Evolutionary conservation across 2,888 invertebrate species (phyloP), one percentile per base, ranked within the genome.

Genomic region (Villa cingulata): DNA sequence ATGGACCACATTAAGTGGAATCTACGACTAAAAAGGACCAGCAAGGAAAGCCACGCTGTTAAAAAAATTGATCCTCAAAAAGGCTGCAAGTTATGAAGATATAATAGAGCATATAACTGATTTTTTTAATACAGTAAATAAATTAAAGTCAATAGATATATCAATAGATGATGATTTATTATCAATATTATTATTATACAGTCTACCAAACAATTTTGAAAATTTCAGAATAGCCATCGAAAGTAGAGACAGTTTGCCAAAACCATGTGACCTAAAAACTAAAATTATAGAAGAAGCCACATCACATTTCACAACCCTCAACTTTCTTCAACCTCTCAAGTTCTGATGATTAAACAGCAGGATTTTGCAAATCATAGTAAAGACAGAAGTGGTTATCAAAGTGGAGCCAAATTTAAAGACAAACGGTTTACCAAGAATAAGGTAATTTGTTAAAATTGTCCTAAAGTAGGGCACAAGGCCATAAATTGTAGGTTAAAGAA

Each of bases 1-100:
- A n/a, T 68, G 65, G 66, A 18, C 52, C 5, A 65, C 56, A 51
- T 48, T 67, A 17, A 46, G 60, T 39, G 18, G 12, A 4, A 60
- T 60, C 19, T 61, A 61, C 44, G 54, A 59, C 46, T 64, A 62
- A 16, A 53, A 55, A 29, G 63, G 63, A 5, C 63, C 63, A 0
- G 63, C 63, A 6, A 47, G 60, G 36, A 65, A 66, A 47, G 65
- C 64, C 0, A 62, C 60, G 2, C 45, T 66, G 3, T 46, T 66
- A n/a, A 66, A 66, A 37, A 53, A 57, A 27, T 49, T 67, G 6
- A 57, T 55, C 9, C 45, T 61, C 5, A 58, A 58, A 10, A 55
- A 55, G 29, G 62, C 66, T 62, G 32, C 41, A 12, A 57, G 61
- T 32, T 37, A 43, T 1, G 57, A 53, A 0, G 61, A 66, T 48